Base-by-base conservation (phyloP, 2,113 vertebrate genomes). In the Microtus montanus region DNA sequence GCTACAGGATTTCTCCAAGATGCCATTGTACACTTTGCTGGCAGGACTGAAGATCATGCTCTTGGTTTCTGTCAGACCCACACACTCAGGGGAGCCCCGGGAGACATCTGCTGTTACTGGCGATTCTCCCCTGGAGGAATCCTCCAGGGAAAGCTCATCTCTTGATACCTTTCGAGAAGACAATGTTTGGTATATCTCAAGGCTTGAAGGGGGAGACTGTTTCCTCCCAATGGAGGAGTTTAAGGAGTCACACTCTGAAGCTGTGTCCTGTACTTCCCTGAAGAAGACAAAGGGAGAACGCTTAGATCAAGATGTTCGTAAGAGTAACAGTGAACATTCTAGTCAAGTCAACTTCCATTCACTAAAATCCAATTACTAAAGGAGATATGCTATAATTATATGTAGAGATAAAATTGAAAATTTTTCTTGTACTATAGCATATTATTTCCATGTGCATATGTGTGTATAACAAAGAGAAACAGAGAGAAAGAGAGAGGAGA, bases 1-100 rank as follows among this genome's bases (percentile, higher is more conserved):
- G 98, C 99, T 99, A 98, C 99, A 99, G 73, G 99, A 99, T 97
- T 99, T 99, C 98, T 99, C 99, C 98, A 99, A 97, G 97, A 99
- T 98, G 98, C 99, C 99, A 52, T 99, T 99, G 98, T 99, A 99
- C 94, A 99, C 97, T 97, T 99, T 99, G 97, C 98, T 99, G 20
- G 99, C 99, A 49, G 99, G 99, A 38, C 99, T 99, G 97, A 99
- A 99, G 94, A 99, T 99, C 96, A 98, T 98, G 84, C 99, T 99
- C 68, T 99, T 99, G 6, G 99, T 99, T 98, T 99, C 99, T 7
- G 99, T 98, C 64, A 99, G 96, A 85, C 98, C 98, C 63, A 98
- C 98, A 82, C 99, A 98, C 98, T 99, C 99, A 41, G 99, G 99
- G 35, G 99, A 99, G 79, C 98, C 99, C 95, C 98, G 99, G 61